Conservation (phyloP, 2,888 invertebrate species). For the Mermis nigrescens region DNA sequence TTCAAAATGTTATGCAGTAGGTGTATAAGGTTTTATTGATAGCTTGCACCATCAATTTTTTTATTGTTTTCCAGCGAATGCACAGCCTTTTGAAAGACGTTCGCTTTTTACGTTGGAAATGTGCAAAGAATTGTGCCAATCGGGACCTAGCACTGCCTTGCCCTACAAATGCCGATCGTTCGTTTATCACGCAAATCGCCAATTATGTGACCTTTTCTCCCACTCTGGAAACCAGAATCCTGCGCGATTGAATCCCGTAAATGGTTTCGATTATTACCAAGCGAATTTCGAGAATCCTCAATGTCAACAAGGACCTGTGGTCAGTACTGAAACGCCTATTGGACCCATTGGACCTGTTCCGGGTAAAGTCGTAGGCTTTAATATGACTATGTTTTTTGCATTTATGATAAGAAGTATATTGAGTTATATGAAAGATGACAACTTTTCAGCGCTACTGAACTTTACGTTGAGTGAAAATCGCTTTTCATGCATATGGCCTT, state of each 20-base stretch:
- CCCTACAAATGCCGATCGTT: conserved; percentile 24
- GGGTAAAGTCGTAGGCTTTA: too few relatives aligned
- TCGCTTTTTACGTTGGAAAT: conserved; percentile 14
- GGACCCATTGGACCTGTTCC: background rate
- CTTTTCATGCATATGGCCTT: too few relatives aligned
- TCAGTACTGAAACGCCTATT: background rate
- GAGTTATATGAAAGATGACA: too few relatives aligned
- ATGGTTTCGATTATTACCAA: conserved; percentile 13
- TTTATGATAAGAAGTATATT: too few relatives aligned
- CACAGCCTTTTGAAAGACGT: conserved; percentile 30
- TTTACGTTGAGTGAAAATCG: too few relatives aligned
- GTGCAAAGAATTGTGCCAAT: conserved; percentile 8
- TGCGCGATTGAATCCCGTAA: conserved; percentile 14
- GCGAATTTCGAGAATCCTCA: background rate
- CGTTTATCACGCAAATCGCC: conserved; percentile 29
- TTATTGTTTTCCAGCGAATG: conserved; percentile 19
- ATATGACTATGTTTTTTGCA: too few relatives aligned
- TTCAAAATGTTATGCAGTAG: too few relatives aligned
- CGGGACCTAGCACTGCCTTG: background rate
- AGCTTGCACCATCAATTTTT: too few relatives aligned
- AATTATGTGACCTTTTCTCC: conserved; percentile 29
- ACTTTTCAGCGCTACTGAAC: too few relatives aligned
- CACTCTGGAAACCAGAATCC: conserved; percentile 28
- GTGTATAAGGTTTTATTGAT: too few relatives aligned
- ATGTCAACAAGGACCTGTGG: background rate